phyloP scores from a whole-genome alignment of 2,888 invertebrate species.

The Alentia gelatinosa region DNA sequence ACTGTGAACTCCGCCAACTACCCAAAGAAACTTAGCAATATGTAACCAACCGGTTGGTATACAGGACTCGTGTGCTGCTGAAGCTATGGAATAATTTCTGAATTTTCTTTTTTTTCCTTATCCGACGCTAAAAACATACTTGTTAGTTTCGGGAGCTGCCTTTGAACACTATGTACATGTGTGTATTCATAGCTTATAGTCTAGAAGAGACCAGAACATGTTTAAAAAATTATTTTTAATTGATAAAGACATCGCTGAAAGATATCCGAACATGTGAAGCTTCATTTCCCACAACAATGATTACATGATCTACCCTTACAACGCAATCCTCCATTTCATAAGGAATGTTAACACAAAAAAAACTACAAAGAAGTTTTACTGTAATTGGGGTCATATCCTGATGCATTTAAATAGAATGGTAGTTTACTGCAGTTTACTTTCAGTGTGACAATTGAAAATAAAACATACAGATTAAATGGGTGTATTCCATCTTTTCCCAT shows the following conservation, averaged over 20 bases:
- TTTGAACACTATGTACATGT: conserved; percentile 8
- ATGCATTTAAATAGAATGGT: too few species aligned
- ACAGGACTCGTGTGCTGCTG: too few species aligned
- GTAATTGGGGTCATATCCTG: not conserved
- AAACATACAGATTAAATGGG: too few species aligned
- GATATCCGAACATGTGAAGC: not conserved
- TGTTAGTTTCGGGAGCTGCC: not conserved
- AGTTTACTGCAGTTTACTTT: too few species aligned
- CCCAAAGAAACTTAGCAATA: too few species aligned
- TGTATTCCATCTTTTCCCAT: too few species aligned
- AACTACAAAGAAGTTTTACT: not conserved
- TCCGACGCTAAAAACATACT: not conserved
- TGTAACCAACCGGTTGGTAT: too few species aligned
- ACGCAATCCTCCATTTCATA: not conserved
- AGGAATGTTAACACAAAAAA: conserved; percentile 1
- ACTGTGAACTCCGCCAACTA: too few species aligned
- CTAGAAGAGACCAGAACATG: not conserved
- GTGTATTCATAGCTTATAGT: not conserved
- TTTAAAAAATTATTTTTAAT: too few species aligned
- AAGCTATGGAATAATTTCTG: too few species aligned
- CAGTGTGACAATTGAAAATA: too few species aligned
- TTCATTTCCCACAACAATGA: not conserved
- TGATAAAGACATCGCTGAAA: too few species aligned
- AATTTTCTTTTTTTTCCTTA: not conserved
- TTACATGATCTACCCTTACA: not conserved